Percentiles rank a stretch among this genome's conserved stretches.
Evolutionary conservation across 2,797 vertebrate genomes (phyloP).

Genomic region (Clarias platycephalus): DNA sequence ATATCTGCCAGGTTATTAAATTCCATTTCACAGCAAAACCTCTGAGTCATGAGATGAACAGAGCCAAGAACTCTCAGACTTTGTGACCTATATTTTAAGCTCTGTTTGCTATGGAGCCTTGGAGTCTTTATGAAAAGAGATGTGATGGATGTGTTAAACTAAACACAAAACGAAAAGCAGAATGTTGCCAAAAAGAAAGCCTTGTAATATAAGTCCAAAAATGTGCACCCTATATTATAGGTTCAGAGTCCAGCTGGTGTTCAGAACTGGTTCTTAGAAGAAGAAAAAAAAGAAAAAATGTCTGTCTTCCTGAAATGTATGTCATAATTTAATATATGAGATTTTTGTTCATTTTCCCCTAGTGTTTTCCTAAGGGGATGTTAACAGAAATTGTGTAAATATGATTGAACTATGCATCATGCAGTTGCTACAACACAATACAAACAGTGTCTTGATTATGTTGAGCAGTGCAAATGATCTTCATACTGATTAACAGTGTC

Average conservation of each 20-base stretch:
- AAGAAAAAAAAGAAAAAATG: background rate
- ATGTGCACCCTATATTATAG: background rate
- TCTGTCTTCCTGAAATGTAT: background rate
- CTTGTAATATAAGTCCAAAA: background rate
- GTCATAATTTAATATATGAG: no score
- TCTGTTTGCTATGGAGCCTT: conserved; percentile 28
- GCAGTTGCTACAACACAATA: background rate
- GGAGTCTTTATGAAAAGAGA: conserved; percentile 26
- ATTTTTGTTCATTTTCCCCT: background rate
- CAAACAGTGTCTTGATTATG: background rate
- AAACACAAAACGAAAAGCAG: conserved; percentile 15
- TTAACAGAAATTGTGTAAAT: conserved; percentile 1
- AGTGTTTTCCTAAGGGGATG: background rate
- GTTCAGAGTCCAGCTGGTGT: background rate
- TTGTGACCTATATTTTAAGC: conserved; percentile 26
- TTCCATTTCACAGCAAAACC: conserved; percentile 16
- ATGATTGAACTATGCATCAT: background rate
- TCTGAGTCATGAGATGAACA: conserved; percentile 7
- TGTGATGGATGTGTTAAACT: conserved; percentile 28
- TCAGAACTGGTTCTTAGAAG: background rate
- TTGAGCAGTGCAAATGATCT: background rate
- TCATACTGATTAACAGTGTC: background rate
- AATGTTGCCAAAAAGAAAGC: background rate
- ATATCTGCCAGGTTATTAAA: conserved; percentile 17
- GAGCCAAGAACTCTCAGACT: conserved; percentile 19